Conservation (phyloP, 1,140 invertebrate species). For the Holotrichia oblita region DNA sequence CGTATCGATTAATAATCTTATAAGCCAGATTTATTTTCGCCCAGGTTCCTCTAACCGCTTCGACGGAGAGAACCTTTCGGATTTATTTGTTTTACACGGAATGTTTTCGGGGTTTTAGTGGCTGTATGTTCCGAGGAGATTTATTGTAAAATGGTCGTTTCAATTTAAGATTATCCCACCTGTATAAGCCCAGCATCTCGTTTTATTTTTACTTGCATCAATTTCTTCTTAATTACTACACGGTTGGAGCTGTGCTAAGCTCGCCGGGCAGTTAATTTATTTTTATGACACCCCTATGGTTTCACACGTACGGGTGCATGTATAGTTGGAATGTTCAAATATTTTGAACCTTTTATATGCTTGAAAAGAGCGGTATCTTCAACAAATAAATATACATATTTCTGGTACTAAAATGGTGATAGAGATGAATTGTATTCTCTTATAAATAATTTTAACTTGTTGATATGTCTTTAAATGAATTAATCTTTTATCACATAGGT, state of each 20-base stretch:
- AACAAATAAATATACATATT: too few relatives aligned
- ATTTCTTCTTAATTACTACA: constrained; percentile 7
- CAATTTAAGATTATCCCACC: neutral
- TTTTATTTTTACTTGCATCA: constrained; percentile 18
- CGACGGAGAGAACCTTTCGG: neutral
- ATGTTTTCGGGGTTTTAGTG: neutral
- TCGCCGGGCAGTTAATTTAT: constrained; percentile 21
- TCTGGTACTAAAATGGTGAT: too few relatives aligned
- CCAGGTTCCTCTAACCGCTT: neutral
- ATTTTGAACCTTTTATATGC: too few relatives aligned
- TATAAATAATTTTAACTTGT: too few relatives aligned
- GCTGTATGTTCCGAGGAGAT: neutral
- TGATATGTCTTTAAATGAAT: too few relatives aligned
- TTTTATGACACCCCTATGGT: constrained; percentile 18
- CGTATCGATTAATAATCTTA: neutral
- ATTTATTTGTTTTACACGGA: neutral
- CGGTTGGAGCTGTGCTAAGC: neutral
- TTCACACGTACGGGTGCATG: neutral
- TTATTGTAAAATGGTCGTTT: constrained; percentile 15
- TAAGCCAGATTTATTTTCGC: neutral
- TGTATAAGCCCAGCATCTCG: neutral
- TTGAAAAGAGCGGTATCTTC: too few relatives aligned
- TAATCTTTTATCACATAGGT: too few relatives aligned
- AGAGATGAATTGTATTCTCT: too few relatives aligned
- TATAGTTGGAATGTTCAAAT: too few relatives aligned